phyloP scores from a whole-genome alignment of 2,113 vertebrate genomes.

The Chaetura pelagica region DNA sequence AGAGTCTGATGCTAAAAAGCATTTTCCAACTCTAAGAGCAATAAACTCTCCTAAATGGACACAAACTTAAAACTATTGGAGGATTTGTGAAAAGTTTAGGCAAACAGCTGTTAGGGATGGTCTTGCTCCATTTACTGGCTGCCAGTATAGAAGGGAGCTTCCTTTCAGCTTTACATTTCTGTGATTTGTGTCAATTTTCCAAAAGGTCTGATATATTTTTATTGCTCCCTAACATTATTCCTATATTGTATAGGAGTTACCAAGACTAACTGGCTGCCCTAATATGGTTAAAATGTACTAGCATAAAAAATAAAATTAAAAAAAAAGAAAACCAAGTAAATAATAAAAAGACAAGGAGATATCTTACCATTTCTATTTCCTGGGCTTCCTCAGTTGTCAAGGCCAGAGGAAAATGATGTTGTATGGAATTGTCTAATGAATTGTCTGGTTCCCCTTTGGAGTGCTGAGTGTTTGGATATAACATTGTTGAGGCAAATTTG shows the following conservation, averaged over 20 bases:
- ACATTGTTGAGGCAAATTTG: background rate
- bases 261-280: background rate
- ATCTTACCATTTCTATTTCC: background rate
- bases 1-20: background rate
- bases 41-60: background rate
- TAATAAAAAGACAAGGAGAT: background rate
- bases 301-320: background rate
- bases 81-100: background rate
- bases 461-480: background rate
- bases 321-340: background rate
- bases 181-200: background rate
- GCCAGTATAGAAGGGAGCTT: background rate
- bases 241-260: background rate
- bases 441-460: background rate
- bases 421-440: background rate
- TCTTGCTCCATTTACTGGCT: background rate
- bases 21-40: background rate
- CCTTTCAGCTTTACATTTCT: background rate
- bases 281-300: background rate
- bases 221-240: background rate
- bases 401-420: background rate
- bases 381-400: background rate
- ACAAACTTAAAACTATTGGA: background rate
- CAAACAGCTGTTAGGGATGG: background rate
- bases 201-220: background rate